phyloP scores from a whole-genome alignment of 2,888 invertebrate species.

The Cremastinae sp. region DNA sequence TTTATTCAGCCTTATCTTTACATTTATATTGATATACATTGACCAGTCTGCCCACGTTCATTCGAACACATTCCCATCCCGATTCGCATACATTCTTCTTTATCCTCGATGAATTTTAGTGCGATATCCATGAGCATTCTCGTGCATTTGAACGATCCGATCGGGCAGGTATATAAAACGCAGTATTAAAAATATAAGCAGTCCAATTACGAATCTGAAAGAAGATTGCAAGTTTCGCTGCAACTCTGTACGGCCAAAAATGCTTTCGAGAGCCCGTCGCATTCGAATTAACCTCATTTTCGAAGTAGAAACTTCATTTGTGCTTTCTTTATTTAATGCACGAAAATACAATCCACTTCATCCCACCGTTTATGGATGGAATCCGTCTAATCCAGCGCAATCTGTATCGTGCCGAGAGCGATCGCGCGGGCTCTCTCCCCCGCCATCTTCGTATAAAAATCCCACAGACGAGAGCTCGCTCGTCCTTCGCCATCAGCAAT shows the following conservation, averaged over 20 bases:
- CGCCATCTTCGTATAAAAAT: slow-evolving; percentile 50
- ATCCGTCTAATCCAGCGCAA: slow-evolving; percentile 46
- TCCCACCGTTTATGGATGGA: slow-evolving; percentile 21
- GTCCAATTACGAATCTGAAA: slow-evolving; percentile 27
- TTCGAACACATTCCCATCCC: neutral
- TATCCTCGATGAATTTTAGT: slow-evolving; percentile 25
- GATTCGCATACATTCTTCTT: slow-evolving; percentile 67
- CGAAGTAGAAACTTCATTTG: slow-evolving; percentile 37
- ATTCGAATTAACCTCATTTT: slow-evolving; percentile 47
- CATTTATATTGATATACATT: slow-evolving; percentile 71
- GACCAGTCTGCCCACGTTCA: slow-evolving; percentile 64
- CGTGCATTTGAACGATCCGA: slow-evolving; percentile 3
- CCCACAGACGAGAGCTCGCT: slow-evolving; percentile 32
- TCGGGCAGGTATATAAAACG: slow-evolving; percentile 36
- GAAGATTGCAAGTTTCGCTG: slow-evolving; percentile 21
- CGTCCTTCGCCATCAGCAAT: slow-evolving; percentile 58
- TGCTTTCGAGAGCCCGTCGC: slow-evolving; percentile 28
- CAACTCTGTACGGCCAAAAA: slow-evolving; percentile 41
- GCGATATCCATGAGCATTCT: slow-evolving; percentile 15
- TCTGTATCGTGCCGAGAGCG: slow-evolving; percentile 31
- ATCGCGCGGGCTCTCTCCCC: slow-evolving; percentile 22
- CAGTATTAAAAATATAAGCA: slow-evolving; percentile 35
- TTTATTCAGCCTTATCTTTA: slow-evolving; percentile 41
- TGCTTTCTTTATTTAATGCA: slow-evolving; percentile 21
- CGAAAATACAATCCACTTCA: neutral